phyloP scores from a whole-genome alignment of 2,888 invertebrate genomes.

The Parochlus steinenii region DNA sequence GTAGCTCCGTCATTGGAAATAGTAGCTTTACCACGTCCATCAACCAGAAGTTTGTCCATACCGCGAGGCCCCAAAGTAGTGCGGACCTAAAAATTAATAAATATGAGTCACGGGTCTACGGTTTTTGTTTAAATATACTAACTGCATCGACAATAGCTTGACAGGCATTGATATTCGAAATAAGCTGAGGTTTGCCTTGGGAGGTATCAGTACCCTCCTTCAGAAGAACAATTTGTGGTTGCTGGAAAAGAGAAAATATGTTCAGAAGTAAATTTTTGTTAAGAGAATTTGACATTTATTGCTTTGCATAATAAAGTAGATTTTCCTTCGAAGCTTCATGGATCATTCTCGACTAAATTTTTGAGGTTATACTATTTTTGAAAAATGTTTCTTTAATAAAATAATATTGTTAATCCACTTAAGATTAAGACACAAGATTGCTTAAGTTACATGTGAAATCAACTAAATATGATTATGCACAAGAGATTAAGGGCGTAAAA shows the following conservation, averaged over 20 bases:
- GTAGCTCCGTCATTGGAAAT: constrained; percentile 99
- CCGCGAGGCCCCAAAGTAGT: constrained; percentile 97
- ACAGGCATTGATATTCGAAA: constrained; percentile 96
- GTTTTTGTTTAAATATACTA: constrained; percentile 17
- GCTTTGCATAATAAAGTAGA: too few species aligned
- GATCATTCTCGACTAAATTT: too few species aligned
- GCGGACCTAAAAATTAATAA: constrained; percentile 34
- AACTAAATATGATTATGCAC: too few species aligned
- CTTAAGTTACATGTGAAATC: too few species aligned
- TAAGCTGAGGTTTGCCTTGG: constrained; percentile 89
- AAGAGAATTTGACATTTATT: too few species aligned
- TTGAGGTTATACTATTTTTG: too few species aligned
- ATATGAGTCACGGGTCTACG: not conserved
- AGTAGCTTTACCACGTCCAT: constrained; percentile 74
- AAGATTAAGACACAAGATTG: too few species aligned
- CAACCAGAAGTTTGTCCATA: constrained; percentile 97
- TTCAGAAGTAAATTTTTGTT: not conserved
- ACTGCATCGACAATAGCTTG: constrained; percentile 90
- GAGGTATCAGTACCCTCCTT: constrained; percentile 95
- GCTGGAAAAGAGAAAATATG: constrained; percentile 38
- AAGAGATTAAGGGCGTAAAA: too few species aligned
- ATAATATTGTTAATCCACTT: too few species aligned
- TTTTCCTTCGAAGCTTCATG: too few species aligned
- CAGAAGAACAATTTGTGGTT: constrained; percentile 92
- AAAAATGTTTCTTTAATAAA: too few species aligned